phyloP scores from a whole-genome alignment of 2,797 vertebrate species.

The Epinephelus awoara region DNA sequence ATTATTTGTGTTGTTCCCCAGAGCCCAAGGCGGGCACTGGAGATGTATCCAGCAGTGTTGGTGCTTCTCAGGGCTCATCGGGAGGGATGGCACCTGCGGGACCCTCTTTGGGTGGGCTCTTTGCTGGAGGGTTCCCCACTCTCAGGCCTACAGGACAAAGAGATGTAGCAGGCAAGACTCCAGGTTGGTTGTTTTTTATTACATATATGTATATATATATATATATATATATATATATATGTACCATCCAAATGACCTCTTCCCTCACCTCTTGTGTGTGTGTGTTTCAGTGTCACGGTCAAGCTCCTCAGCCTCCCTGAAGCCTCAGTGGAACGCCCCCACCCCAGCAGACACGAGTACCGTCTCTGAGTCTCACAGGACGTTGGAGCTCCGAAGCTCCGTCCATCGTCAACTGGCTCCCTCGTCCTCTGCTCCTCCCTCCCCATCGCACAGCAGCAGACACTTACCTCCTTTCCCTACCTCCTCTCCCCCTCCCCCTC shows the following conservation, averaged over 20 bases:
- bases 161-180: slow-evolving; percentile 85
- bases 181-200: slow-evolving; percentile 83
- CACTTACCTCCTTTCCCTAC: slow-evolving; percentile 44
- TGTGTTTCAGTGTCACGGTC: slow-evolving; percentile 79
- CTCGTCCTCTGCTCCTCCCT: slow-evolving; percentile 79
- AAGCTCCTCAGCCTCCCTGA: slow-evolving; percentile 82
- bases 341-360: slow-evolving; percentile 47
- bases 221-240: too few species aligned
- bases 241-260: background rate
- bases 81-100: slow-evolving; percentile 71
- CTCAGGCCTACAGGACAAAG: slow-evolving; percentile 92
- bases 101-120: slow-evolving; percentile 90
- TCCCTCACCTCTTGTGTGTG: background rate
- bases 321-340: slow-evolving; percentile 85
- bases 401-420: slow-evolving; percentile 74
- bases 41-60: slow-evolving; percentile 77
- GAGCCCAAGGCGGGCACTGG: slow-evolving; percentile 84
- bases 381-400: slow-evolving; percentile 65
- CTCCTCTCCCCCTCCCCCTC: slow-evolving; percentile 73
- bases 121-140: slow-evolving; percentile 95
- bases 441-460: slow-evolving; percentile 58
- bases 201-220: too few species aligned
- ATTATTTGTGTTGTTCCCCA: slow-evolving; percentile 40
- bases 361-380: slow-evolving; percentile 62
- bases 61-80: slow-evolving; percentile 71